phyloP scores from a whole-genome alignment of 2,797 vertebrate species.

The Harpagifer antarcticus region DNA sequence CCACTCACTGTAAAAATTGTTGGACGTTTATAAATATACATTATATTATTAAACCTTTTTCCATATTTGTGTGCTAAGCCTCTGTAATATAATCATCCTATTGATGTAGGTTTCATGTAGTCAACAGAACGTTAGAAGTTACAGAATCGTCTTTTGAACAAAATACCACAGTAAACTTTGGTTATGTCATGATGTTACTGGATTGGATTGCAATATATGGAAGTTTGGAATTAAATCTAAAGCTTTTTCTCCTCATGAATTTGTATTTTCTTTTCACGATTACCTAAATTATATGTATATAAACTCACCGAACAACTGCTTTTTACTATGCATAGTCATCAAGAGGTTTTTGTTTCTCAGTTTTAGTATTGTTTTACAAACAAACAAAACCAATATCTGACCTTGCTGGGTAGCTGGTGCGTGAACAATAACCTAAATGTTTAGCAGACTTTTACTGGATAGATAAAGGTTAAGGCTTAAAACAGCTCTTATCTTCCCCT shows the following conservation, averaged over 20 bases:
- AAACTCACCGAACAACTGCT: not conserved
- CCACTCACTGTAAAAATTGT: not conserved
- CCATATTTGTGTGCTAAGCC: not conserved
- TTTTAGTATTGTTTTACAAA: not conserved
- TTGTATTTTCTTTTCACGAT: not conserved
- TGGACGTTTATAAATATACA: not conserved
- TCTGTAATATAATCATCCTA: not conserved
- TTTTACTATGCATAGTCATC: not conserved
- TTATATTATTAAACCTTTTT: not conserved
- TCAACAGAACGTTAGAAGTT: not conserved
- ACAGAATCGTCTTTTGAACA: not conserved
- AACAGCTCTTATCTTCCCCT: constrained; percentile 12
- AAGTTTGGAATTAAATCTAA: not conserved
- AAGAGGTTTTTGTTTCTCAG: not conserved
- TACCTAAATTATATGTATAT: not conserved
- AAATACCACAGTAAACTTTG: not conserved
- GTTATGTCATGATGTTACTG: not conserved
- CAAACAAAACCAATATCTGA: no score
- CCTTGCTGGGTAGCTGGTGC: not conserved
- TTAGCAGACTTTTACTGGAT: not conserved
- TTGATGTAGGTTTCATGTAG: not conserved
- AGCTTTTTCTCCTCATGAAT: not conserved
- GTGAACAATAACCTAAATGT: constrained; percentile 6
- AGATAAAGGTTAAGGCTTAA: constrained; percentile 11
- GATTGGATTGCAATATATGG: not conserved